Evolutionary conservation across 2,888 invertebrate genomes (phyloP).

Genomic region (Escarpia spicata): DNA sequence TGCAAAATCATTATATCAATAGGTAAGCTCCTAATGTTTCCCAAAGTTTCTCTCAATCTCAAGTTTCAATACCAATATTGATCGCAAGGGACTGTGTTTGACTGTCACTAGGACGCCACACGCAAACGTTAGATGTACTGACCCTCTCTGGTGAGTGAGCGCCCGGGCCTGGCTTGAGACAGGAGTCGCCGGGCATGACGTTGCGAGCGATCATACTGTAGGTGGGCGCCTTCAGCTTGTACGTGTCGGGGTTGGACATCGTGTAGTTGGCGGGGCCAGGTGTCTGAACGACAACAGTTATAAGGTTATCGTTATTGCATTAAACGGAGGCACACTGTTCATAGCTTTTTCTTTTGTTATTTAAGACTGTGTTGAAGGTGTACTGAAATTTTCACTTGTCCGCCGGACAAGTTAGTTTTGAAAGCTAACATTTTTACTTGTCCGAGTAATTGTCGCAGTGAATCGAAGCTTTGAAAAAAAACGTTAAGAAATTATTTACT

Average conservation of each 20-base stretch:
- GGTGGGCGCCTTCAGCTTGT: slow-evolving; percentile 75
- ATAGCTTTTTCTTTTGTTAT: too few species aligned
- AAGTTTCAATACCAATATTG: neutral
- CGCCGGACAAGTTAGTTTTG: too few species aligned
- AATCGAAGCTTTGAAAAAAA: too few species aligned
- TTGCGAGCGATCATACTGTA: slow-evolving; percentile 87
- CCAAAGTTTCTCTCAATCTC: too few species aligned
- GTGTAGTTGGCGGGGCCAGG: slow-evolving; percentile 83
- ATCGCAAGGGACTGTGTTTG: neutral
- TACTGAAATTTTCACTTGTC: too few species aligned
- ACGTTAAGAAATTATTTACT: too few species aligned
- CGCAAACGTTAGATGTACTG: slow-evolving; percentile 40
- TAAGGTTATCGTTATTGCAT: neutral
- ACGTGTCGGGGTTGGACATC: slow-evolving; percentile 73
- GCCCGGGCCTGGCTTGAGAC: slow-evolving; percentile 89
- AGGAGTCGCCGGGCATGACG: slow-evolving; percentile 80
- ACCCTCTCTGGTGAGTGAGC: slow-evolving; percentile 95
- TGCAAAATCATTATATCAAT: too few species aligned
- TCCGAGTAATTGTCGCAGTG: too few species aligned
- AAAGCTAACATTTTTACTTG: too few species aligned
- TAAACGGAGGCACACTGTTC: neutral
- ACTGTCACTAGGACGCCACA: slow-evolving; percentile 46
- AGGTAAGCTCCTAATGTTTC: too few species aligned
- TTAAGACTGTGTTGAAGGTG: too few species aligned
- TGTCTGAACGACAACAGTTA: slow-evolving; percentile 37